These are phyloP conservation scores for Rhabdomys pumilio DNA, from an alignment of 2,797 vertebrate genomes.

Conservation along the genomic window DNA sequence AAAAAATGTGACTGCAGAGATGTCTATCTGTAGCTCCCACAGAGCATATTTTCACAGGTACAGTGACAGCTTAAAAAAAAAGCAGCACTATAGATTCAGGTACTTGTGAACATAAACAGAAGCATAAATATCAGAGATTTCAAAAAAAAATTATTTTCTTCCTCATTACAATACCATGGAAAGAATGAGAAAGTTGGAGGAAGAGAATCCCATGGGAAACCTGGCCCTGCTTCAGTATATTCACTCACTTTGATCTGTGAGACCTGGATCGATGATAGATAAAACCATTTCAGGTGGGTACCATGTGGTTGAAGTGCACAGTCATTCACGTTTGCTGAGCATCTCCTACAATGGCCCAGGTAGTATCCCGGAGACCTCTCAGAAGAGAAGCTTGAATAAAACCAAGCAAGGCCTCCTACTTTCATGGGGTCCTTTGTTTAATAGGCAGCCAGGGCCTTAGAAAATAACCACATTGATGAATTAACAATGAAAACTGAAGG, in stretches of 20 bases:
- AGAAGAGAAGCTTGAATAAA: background rate
- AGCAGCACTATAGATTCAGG: background rate
- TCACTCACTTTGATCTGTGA: background rate
- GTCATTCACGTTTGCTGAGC: background rate
- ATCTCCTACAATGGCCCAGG: background rate
- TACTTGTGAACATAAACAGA: slow-evolving; percentile 22
- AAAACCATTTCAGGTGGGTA: background rate
- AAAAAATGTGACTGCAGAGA: slow-evolving; percentile 36
- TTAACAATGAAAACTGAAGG: background rate
- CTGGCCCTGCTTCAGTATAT: background rate
- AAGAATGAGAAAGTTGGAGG: background rate
- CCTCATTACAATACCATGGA: background rate
- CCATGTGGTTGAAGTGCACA: background rate
- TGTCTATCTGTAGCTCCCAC: background rate
- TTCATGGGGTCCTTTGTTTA: background rate
- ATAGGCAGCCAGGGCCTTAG: background rate
- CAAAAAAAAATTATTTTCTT: background rate
- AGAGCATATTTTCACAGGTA: slow-evolving; percentile 13
- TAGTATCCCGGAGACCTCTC: background rate
- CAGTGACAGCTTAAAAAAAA: slow-evolving; percentile 18
- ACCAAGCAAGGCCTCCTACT: background rate
- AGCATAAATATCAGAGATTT: background rate
- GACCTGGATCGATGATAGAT: background rate
- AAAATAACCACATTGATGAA: background rate
- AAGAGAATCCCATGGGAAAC: slow-evolving; percentile 11